Conservation (phyloP, 2,113 vertebrate genomes). For the Carollia perspicillata region DNA sequence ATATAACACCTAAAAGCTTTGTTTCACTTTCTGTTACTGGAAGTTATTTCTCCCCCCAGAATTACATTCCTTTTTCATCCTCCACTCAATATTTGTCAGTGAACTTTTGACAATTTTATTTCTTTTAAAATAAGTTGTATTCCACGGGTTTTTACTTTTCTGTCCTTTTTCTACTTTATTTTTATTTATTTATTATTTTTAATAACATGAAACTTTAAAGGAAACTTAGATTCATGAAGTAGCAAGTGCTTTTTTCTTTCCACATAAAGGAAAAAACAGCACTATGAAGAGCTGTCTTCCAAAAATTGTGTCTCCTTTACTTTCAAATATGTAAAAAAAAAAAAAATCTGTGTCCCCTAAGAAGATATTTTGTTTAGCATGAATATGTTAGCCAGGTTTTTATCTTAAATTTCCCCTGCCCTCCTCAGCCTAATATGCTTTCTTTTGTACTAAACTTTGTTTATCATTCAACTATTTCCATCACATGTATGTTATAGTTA, state of each 20-base stretch:
- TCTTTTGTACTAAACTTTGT: background rate
- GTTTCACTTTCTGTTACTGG: background rate
- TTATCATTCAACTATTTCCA: background rate
- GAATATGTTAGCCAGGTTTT: background rate
- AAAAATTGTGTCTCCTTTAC: background rate
- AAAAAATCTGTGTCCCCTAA: background rate
- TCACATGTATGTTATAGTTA: background rate
- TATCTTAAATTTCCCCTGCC: background rate
- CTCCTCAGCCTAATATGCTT: background rate
- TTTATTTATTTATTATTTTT: background rate
- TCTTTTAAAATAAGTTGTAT: background rate
- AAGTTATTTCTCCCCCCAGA: background rate
- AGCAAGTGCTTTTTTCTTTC: background rate
- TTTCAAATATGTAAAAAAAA: slow-evolving; percentile 6
- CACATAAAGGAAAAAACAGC: background rate
- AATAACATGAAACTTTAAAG: background rate
- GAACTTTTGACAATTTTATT: background rate
- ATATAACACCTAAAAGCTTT: background rate
- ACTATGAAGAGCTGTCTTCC: background rate
- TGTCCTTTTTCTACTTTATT: background rate
- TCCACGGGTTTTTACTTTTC: background rate
- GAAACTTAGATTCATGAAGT: background rate
- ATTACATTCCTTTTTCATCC: background rate
- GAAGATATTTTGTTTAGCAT: background rate
- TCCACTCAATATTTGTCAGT: background rate